These are phyloP conservation scores for Tetragnatha versicolor DNA, from an alignment of 1,140 invertebrate species.

Conservation along the genomic window DNA sequence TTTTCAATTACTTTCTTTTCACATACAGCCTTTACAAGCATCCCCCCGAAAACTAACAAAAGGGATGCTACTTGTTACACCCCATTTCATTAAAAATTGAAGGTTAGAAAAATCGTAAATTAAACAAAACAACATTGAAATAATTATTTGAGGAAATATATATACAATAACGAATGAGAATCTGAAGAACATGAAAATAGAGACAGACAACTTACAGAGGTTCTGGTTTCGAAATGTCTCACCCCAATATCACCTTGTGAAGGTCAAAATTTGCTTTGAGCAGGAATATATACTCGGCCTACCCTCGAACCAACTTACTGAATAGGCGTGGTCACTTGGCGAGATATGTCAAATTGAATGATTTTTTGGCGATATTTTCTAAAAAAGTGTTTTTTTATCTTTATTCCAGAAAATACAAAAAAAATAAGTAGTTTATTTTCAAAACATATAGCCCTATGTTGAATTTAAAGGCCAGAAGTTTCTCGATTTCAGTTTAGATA, in stretches of 20 bases:
- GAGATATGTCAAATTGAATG: not conserved
- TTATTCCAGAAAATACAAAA: not conserved
- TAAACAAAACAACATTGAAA: too few species aligned
- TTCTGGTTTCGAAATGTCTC: not conserved
- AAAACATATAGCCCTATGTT: not conserved
- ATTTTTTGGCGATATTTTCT: slow-evolving; percentile 12
- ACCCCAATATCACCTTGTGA: slow-evolving; percentile 39
- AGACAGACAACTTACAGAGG: slow-evolving; percentile 7
- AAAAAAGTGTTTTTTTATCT: not conserved
- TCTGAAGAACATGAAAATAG: too few species aligned
- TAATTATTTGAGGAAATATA: too few species aligned
- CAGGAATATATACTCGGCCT: slow-evolving; percentile 23
- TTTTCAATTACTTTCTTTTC: too few species aligned
- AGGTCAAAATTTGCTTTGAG: slow-evolving; percentile 27
- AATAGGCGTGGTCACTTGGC: not conserved
- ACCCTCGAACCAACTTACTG: slow-evolving; percentile 31
- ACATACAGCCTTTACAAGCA: too few species aligned
- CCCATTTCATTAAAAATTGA: too few species aligned
- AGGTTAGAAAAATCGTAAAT: too few species aligned
- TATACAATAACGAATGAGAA: too few species aligned
- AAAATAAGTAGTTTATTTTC: not conserved
- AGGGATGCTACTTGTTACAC: too few species aligned
- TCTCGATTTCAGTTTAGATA: too few species aligned
- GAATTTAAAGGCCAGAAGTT: not conserved
- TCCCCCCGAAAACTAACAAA: too few species aligned